These are phyloP conservation scores for Taxidea taxus DNA, from an alignment of 2,113 vertebrate genomes.

Conservation along the genomic window DNA sequence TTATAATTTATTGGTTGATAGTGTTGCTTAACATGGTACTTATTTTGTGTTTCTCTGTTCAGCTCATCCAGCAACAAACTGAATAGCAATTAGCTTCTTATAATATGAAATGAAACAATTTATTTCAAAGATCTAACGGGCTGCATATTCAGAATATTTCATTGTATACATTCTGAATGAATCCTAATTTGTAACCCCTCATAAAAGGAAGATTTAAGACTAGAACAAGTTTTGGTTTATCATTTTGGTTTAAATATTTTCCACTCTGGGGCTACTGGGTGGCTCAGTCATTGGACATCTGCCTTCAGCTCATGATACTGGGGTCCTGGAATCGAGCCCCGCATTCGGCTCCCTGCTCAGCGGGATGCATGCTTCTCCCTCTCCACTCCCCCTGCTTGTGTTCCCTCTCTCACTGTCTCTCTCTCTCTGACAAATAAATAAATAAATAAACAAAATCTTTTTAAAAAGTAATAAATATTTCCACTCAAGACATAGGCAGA, in stretches of 20 bases:
- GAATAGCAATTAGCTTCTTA: background rate
- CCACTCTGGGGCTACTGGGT: background rate
- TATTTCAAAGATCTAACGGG: slow-evolving; percentile 20
- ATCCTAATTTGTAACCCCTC: background rate
- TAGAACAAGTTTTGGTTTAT: background rate
- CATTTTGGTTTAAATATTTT: slow-evolving; percentile 4
- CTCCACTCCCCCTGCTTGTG: too few relatives aligned
- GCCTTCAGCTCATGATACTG: too few relatives aligned
- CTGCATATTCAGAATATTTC: background rate
- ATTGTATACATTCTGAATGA: background rate
- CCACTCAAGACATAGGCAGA: background rate
- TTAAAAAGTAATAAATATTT: background rate
- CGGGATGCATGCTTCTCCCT: too few relatives aligned
- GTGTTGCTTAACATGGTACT: background rate
- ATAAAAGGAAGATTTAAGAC: background rate
- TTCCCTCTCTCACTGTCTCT: too few relatives aligned
- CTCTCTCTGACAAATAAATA: too few relatives aligned
- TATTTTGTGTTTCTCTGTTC: slow-evolving; percentile 20
- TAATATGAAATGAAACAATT: slow-evolving; percentile 9
- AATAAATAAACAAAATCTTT: too few relatives aligned
- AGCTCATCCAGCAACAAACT: background rate
- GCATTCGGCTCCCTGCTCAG: too few relatives aligned
- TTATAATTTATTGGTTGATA: background rate
- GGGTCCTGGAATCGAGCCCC: too few relatives aligned
- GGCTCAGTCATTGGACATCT: too few relatives aligned